Evolutionary conservation across 2,888 invertebrate genomes (phyloP).

Genomic region (Balanococcus diminutus): DNA sequence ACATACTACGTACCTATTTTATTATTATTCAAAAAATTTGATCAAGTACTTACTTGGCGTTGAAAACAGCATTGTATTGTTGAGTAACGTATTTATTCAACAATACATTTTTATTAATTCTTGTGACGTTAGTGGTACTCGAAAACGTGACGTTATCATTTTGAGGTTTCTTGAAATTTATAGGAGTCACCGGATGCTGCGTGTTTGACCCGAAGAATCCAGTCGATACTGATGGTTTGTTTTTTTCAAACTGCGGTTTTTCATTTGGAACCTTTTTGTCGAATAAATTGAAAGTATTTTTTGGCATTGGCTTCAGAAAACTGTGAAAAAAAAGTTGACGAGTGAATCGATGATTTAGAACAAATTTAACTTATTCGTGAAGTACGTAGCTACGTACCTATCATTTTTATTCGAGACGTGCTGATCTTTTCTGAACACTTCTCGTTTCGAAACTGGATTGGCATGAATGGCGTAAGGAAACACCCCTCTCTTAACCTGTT

Average conservation of each 20-base stretch:
- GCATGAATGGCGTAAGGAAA: constrained; percentile 8
- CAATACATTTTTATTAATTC: background rate
- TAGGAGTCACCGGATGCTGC: background rate
- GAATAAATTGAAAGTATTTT: background rate
- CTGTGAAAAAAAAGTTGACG: too few species aligned
- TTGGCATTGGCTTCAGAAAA: background rate
- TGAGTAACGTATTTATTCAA: background rate
- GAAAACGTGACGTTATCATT: background rate
- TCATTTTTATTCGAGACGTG: background rate
- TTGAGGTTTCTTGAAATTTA: background rate
- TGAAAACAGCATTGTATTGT: background rate
- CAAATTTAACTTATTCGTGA: too few species aligned
- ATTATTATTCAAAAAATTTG: background rate
- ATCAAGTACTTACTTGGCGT: background rate
- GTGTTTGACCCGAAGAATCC: background rate
- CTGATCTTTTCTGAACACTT: background rate
- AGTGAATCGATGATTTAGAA: too few species aligned
- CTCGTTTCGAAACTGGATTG: background rate
- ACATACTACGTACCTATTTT: too few species aligned
- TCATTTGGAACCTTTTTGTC: background rate
- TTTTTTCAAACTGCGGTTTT: background rate
- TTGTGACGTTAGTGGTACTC: background rate
- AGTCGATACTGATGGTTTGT: background rate
- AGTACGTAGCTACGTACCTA: background rate
- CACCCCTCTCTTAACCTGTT: background rate